Percentiles rank a stretch among this genome's conserved stretches.
Conservation (phyloP, 2,797 vertebrate species). For the Danio albolineatus region DNA sequence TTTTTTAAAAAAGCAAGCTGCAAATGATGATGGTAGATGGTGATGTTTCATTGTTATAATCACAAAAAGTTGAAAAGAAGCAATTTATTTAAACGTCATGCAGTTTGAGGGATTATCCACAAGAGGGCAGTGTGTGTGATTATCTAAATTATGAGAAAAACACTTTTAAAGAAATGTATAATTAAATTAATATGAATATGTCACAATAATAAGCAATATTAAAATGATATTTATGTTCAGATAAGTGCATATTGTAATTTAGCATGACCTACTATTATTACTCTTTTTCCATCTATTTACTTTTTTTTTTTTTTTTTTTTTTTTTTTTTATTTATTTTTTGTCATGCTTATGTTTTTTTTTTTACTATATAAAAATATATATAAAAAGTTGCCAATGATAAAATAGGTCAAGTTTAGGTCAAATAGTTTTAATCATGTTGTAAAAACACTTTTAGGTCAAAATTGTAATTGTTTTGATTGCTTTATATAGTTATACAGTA, state of each 20-base stretch:
- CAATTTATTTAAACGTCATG: not conserved
- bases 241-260: not conserved
- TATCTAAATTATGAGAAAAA: not conserved
- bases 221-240: not conserved
- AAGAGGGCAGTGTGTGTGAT: constrained; percentile 72
- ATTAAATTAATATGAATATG: not conserved
- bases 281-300: not conserved
- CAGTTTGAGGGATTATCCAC: constrained; percentile 69
- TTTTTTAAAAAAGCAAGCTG: constrained; percentile 13
- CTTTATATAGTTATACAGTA: not conserved
- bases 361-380: no score
- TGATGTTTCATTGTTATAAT: constrained; percentile 7
- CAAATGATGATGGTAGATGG: constrained; percentile 8
- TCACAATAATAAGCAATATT: not conserved
- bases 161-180: not conserved
- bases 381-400: no score
- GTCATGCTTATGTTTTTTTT: no score
- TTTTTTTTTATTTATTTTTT: no score
- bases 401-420: no score
- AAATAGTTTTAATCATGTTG: not conserved
- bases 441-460: not conserved
- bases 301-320: not conserved
- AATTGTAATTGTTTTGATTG: not conserved
- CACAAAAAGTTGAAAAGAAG: not conserved
- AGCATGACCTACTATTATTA: not conserved